phyloP scores from a whole-genome alignment of 2,888 invertebrate genomes.

The Acholoe squamosa region DNA sequence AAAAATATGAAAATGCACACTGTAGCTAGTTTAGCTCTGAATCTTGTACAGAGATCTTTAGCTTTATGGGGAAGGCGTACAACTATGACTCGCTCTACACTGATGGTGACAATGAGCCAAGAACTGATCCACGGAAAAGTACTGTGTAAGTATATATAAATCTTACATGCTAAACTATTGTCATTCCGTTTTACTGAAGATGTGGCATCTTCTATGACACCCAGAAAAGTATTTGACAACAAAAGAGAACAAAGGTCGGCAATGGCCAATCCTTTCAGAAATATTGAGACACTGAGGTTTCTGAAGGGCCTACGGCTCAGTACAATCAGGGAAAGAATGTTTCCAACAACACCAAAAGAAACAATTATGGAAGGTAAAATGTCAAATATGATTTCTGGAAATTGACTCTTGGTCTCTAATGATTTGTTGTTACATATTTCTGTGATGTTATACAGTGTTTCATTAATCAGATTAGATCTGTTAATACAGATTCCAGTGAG shows the following conservation, averaged over 20 bases:
- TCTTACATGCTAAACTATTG: background rate
- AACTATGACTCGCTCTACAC: constrained; percentile 27
- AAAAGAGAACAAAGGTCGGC: background rate
- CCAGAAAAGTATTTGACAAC: background rate
- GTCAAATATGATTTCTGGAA: too few relatives aligned
- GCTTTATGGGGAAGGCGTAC: constrained; percentile 16
- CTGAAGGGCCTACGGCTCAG: background rate
- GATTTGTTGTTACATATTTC: too few relatives aligned
- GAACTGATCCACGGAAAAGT: constrained; percentile 34
- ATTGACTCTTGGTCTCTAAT: too few relatives aligned
- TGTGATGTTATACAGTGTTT: too few relatives aligned
- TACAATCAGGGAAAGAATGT: background rate
- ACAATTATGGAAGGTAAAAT: background rate
- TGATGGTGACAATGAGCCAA: constrained; percentile 5
- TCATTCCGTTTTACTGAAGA: background rate
- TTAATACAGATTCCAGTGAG: too few relatives aligned
- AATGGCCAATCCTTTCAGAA: background rate
- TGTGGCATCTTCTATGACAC: background rate
- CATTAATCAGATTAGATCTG: too few relatives aligned
- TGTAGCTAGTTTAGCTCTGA: constrained; percentile 8
- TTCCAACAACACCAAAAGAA: background rate
- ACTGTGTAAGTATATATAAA: background rate
- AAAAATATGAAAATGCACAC: background rate
- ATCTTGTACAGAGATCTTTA: background rate
- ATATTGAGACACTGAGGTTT: background rate